Conservation (phyloP, 2,113 vertebrate species). For the Pantherophis guttatus region DNA sequence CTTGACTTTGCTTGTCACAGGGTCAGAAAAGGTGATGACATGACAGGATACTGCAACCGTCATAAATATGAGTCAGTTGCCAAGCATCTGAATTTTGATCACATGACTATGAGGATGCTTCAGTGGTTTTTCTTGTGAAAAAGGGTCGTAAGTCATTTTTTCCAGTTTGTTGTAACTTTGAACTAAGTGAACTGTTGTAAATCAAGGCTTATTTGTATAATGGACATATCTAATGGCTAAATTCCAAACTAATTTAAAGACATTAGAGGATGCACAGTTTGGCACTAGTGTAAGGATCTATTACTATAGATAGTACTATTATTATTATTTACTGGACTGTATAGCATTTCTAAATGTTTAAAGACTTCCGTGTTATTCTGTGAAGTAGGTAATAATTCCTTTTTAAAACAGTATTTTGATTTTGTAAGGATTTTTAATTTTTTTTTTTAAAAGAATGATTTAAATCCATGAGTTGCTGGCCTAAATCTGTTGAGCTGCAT, state of each 20-base stretch:
- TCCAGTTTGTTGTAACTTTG: background rate
- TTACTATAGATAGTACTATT: background rate
- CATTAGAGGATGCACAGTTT: background rate
- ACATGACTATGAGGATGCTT: background rate
- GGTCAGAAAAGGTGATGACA: background rate
- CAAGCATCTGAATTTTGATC: background rate
- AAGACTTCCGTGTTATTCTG: background rate
- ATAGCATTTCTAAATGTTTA: background rate
- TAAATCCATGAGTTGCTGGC: background rate
- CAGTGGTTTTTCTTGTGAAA: background rate
- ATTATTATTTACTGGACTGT: background rate
- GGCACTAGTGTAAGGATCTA: no score
- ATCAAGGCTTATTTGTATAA: background rate
- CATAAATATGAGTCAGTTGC: no score
- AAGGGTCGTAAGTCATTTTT: background rate
- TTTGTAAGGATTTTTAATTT: no score
- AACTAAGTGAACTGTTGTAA: background rate
- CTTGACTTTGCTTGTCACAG: no score
- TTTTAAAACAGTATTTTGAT: background rate
- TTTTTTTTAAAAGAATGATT: background rate
- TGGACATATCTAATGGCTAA: background rate
- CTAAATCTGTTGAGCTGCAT: background rate
- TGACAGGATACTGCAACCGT: no score
- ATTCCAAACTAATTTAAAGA: background rate
- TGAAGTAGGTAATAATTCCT: background rate